Evolutionary conservation across 1,140 invertebrate species (phyloP).

Genomic region (Zaprionus vittiger): DNA sequence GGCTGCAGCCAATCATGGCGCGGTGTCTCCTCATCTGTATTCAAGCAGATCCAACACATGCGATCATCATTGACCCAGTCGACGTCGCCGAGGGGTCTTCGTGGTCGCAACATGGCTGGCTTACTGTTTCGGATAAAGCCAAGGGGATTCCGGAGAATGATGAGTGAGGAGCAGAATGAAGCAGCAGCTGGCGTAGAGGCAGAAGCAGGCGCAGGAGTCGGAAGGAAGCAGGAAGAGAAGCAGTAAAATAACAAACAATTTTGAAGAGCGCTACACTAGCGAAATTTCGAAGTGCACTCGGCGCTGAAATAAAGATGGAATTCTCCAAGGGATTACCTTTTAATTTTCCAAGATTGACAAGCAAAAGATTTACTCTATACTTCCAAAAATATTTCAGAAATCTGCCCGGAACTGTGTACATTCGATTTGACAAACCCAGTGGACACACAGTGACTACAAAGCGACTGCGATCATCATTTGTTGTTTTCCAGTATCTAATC

Average conservation of each 20-base stretch:
- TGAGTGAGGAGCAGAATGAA: background rate
- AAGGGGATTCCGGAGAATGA: background rate
- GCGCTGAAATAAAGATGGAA: constrained; percentile 18
- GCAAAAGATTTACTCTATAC: background rate
- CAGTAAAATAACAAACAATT: constrained; percentile 22
- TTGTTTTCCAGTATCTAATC: background rate
- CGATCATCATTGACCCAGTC: constrained; percentile 37
- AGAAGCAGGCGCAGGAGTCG: background rate
- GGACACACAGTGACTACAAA: background rate
- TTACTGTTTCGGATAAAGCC: background rate
- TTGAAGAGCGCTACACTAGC: constrained; percentile 26
- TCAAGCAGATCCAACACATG: constrained; percentile 68
- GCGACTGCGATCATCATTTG: background rate
- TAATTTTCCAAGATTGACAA: constrained; percentile 6
- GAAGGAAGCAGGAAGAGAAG: background rate
- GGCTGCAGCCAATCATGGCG: constrained; percentile 60
- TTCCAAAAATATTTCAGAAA: constrained; percentile 1
- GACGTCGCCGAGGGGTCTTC: constrained; percentile 18
- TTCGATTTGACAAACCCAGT: background rate
- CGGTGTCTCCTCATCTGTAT: constrained; percentile 47
- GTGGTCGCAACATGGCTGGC: constrained; percentile 15
- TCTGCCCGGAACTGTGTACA: background rate
- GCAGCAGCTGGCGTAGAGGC: too few relatives aligned
- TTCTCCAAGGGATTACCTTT: background rate
- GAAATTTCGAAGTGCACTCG: constrained; percentile 11